These are phyloP conservation scores for Anneissia japonica DNA, from an alignment of 35 echinoderm and acorn worm species.

Conservation along the genomic window DNA sequence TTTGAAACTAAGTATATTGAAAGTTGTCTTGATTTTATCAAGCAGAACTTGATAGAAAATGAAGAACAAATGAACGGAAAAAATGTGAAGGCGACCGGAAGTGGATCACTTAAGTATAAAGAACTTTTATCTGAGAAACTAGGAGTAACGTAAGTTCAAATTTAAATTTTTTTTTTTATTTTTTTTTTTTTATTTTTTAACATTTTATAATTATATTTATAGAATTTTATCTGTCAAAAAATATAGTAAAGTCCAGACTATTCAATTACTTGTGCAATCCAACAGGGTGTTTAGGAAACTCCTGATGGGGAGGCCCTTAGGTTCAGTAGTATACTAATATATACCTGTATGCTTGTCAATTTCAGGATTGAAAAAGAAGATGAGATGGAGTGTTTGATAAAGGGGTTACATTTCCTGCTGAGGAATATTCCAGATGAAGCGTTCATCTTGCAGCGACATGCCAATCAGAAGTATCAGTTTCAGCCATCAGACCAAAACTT, in stretches of 20 bases:
- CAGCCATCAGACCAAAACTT: slow-evolving; percentile 9
- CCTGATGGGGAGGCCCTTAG: no score
- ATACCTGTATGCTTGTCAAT: no score
- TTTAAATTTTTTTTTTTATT: no score
- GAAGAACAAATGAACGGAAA: slow-evolving; percentile 7
- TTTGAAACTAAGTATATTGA: slow-evolving; percentile 21
- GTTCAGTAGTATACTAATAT: no score
- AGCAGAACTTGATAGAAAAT: slow-evolving; percentile 26
- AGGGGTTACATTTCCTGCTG: not conserved
- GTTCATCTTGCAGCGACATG: not conserved
- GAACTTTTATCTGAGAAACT: not conserved
- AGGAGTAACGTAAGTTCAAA: slow-evolving; percentile 3
- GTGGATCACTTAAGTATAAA: slow-evolving; percentile 9
- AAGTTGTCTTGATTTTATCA: slow-evolving; percentile 14
- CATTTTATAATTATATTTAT: no score
- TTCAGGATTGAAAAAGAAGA: slow-evolving; percentile 22
- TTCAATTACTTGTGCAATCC: no score
- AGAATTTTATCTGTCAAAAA: no score
- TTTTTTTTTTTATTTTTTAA: no score
- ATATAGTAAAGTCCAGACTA: no score
- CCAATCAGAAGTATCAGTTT: not conserved
- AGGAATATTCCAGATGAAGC: slow-evolving; percentile 26
- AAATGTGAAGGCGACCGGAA: not conserved
- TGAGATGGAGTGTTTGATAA: slow-evolving; percentile 13
- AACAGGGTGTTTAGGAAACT: no score